A percentile compares a stretch with the other conserved stretches of the same genome.
Evolutionary conservation across 2,797 vertebrate species (phyloP).

Genomic region (Dendrocincla tyrannina): DNA sequence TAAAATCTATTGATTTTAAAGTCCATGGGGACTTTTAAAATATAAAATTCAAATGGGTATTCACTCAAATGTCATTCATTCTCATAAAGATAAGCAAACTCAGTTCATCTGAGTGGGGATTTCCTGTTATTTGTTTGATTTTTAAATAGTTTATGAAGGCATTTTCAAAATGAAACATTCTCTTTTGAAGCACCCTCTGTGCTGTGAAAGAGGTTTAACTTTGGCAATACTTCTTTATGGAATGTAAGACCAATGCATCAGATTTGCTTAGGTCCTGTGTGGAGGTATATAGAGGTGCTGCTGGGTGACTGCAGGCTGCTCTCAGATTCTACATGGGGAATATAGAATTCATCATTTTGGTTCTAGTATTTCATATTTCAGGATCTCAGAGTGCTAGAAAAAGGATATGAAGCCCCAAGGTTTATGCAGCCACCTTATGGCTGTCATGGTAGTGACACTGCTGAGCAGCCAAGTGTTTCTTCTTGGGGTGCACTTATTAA

Average conservation of each 20-base stretch:
- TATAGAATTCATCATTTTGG: neutral
- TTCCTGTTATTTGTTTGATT: neutral
- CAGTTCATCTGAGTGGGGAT: neutral
- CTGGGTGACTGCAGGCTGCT: neutral
- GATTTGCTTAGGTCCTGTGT: neutral
- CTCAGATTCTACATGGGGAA: neutral
- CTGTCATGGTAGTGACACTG: neutral
- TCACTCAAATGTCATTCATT: neutral
- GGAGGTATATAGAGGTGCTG: neutral
- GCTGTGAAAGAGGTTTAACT: neutral
- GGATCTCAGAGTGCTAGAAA: neutral
- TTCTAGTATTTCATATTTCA: neutral
- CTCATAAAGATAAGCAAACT: neutral
- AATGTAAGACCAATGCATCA: neutral
- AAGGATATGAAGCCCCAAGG: neutral
- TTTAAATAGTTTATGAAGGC: neutral
- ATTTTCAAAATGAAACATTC: neutral
- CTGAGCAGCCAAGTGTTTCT: neutral
- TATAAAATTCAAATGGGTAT: neutral
- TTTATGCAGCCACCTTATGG: neutral
- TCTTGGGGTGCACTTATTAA: neutral
- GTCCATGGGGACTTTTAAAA: neutral
- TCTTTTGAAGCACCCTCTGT: neutral
- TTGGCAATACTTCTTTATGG: neutral
- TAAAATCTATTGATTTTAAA: neutral